Conservation (phyloP, 2,113 vertebrate species). For the Anarhynchus alexandrinus region DNA sequence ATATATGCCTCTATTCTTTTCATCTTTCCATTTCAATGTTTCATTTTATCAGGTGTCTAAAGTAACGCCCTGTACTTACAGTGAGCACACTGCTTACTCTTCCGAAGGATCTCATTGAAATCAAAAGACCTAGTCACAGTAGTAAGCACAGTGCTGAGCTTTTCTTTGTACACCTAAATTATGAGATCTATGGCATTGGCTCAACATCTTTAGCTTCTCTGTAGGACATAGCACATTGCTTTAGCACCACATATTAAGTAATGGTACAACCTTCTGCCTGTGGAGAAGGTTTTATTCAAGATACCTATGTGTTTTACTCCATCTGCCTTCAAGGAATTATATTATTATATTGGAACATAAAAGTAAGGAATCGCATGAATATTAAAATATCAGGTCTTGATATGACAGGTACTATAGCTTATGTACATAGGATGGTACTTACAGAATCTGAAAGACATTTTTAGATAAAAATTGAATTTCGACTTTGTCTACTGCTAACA, state of each 20-base stretch:
- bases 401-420: neutral
- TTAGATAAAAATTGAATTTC: conserved; percentile 23
- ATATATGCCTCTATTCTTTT: neutral
- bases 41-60: neutral
- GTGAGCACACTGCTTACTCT: neutral
- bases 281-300: neutral
- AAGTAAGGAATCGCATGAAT: conserved; percentile 14
- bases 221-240: neutral
- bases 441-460: neutral
- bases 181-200: neutral
- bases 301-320: neutral
- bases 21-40: neutral
- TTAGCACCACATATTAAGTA: neutral
- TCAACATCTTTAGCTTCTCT: neutral
- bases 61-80: neutral
- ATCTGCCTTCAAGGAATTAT: conserved; percentile 3
- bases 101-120: neutral
- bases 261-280: neutral
- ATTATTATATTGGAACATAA: neutral
- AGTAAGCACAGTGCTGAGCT: neutral
- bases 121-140: neutral
- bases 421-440: neutral
- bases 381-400: conserved; percentile 14
- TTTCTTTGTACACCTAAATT: neutral
- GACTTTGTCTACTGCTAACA: conserved; percentile 15